Base-by-base conservation (phyloP, 2,113 vertebrate genomes). In the Sakesphorus luctuosus region DNA sequence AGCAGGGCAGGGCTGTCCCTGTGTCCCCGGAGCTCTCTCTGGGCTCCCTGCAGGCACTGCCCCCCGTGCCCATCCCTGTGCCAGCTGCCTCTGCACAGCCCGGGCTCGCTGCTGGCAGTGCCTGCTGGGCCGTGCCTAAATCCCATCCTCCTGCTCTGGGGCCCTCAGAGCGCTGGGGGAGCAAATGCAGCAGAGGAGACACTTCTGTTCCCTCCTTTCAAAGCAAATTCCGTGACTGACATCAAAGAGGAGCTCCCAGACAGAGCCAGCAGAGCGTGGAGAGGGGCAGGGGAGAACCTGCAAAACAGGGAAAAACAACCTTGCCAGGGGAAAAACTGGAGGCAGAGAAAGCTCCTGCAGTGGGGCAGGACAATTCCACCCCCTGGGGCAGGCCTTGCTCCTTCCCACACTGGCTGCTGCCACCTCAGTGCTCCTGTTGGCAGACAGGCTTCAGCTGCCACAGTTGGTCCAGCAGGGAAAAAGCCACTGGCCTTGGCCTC, bases 171-270 rank as follows among this genome's bases (percentile, higher is more conserved):
- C 47, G 72, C 58, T 58, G 20, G 44, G 36, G 53, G 28, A n/a
- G 36, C 31, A 61, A 55, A 84, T 4, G 24, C 31, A 67, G 61
- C 46, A 59, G 43, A 73, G 77, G 44, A 69, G 65, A 89, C 29
- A 31, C 1, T 47, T 84, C 58, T n/a, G 58, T 62, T 84, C 87
- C 67, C 77, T 73, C 68, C n/a, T 52, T 40, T 47, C 87, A 77
- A 91, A 84, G 81, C 89, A 82, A 74, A 75, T 23, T 74, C 89
- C 38, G 12, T 84, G 76, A 90, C 89, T 94, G 96, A 84, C 94
- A 93, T 81, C 49, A 18, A 44, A 71, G 91, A 95, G 84, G 91
- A 69, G 77, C 50, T 47, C 29, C 66, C 63, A 86, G 63, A 67
- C 2, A 3, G 62, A 84, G 53, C 55, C 71, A 80, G n/a, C 55